phyloP scores from a whole-genome alignment of 1,140 invertebrate genomes.

The Drosophila azteca region DNA sequence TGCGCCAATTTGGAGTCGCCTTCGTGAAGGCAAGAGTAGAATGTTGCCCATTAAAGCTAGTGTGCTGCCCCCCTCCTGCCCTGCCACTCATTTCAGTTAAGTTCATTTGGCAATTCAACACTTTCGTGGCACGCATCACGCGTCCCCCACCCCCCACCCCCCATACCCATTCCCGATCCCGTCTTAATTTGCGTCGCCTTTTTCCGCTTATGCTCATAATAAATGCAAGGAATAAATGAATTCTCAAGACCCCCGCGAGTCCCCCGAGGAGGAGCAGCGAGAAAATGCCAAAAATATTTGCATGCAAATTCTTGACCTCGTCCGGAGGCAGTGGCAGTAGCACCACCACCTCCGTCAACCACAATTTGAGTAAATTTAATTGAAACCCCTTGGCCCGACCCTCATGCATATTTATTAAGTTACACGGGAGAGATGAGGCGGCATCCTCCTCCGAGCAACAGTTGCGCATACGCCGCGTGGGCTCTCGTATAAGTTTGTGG shows the following conservation, averaged over 20 bases:
- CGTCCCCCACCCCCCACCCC: too few relatives aligned
- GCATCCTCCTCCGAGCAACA: slow-evolving; percentile 51
- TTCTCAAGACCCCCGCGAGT: slow-evolving; percentile 39
- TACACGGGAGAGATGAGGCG: background rate
- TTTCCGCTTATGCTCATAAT: slow-evolving; percentile 63
- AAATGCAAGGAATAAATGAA: slow-evolving; percentile 78
- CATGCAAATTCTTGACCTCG: slow-evolving; percentile 78
- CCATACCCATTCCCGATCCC: too few relatives aligned
- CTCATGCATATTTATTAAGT: slow-evolving; percentile 77
- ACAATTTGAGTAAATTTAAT: slow-evolving; percentile 78
- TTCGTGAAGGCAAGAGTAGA: slow-evolving; percentile 39
- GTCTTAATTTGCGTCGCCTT: slow-evolving; percentile 68
- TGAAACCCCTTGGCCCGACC: slow-evolving; percentile 62
- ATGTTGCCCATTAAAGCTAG: slow-evolving; percentile 57
- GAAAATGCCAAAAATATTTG: slow-evolving; percentile 64
- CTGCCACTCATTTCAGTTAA: slow-evolving; percentile 38
- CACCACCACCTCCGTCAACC: slow-evolving; percentile 28
- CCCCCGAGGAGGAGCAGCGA: background rate
- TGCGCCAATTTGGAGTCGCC: slow-evolving; percentile 66
- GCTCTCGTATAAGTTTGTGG: slow-evolving; percentile 43
- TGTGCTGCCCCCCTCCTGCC: background rate
- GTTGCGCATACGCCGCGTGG: slow-evolving; percentile 66
- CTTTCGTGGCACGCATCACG: slow-evolving; percentile 55
- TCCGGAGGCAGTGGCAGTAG: slow-evolving; percentile 14
- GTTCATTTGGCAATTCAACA: slow-evolving; percentile 67